Evolutionary conservation across 2,113 vertebrate species (phyloP).

Genomic region (Gymnobelideus leadbeateri): DNA sequence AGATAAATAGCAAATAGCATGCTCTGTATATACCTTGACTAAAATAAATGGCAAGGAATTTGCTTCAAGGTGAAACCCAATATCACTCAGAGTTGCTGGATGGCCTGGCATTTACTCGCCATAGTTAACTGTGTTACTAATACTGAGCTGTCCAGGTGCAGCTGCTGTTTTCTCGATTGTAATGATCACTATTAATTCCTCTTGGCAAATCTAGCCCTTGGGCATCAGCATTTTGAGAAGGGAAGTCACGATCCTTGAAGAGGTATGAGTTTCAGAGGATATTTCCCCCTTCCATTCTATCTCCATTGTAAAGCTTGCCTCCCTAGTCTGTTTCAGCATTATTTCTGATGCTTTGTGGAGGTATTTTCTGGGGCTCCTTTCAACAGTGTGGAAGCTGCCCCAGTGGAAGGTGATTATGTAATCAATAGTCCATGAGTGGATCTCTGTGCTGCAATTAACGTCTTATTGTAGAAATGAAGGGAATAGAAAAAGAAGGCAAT

Average conservation of each 20-base stretch:
- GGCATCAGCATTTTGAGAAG: conserved; percentile 44
- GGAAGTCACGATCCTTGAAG: background rate
- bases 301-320: conserved; percentile 40
- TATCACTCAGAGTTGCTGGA: background rate
- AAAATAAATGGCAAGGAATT: conserved; percentile 38
- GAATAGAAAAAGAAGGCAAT: conserved; percentile 65
- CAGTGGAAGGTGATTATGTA: conserved; percentile 68
- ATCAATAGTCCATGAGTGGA: conserved; percentile 67
- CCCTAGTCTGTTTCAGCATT: background rate
- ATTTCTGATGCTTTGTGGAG: conserved; percentile 37
- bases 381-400: conserved; percentile 58
- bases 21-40: background rate
- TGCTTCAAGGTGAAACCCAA: conserved; percentile 53
- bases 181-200: conserved; percentile 56
- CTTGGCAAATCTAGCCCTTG: conserved; percentile 41
- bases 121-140: background rate
- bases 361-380: conserved; percentile 62
- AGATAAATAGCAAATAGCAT: background rate
- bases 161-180: conserved; percentile 36
- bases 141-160: conserved; percentile 16
- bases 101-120: conserved; percentile 13
- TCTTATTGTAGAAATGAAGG: conserved; percentile 75
- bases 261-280: background rate
- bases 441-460: conserved; percentile 69
- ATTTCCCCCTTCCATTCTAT: conserved; percentile 19